Evolutionary conservation across 2,797 vertebrate genomes (phyloP).

Genomic region (Luscinia megarhynchos): DNA sequence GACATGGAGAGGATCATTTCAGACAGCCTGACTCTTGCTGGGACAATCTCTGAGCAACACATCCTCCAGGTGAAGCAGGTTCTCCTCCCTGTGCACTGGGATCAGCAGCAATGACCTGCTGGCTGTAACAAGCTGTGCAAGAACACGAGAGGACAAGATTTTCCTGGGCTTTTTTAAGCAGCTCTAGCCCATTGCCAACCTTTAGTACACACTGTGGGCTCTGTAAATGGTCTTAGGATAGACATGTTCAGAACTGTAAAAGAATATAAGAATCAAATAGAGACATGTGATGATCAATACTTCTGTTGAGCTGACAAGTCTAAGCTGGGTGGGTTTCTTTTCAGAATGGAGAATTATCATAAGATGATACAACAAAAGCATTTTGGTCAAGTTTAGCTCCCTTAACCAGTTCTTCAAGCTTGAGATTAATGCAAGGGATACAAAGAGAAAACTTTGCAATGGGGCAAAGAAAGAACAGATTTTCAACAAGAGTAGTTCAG

Average conservation of each 20-base stretch:
- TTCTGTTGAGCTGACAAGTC: background rate
- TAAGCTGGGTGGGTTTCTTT: background rate
- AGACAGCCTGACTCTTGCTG: background rate
- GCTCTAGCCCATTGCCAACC: background rate
- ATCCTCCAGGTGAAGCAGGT: background rate
- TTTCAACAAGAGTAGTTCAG: background rate
- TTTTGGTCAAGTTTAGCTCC: background rate
- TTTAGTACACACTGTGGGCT: background rate
- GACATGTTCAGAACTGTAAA: background rate
- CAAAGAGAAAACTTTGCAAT: background rate
- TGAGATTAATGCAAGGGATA: background rate
- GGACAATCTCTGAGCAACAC: background rate
- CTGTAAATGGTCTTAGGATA: fast-evolving
- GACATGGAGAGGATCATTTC: background rate
- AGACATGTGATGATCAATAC: background rate
- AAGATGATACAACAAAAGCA: background rate
- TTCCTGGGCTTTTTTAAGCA: background rate
- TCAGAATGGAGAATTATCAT: background rate
- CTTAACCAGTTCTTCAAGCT: background rate
- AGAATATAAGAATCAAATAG: fast-evolving
- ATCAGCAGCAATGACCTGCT: background rate
- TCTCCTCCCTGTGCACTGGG: background rate
- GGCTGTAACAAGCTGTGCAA: background rate
- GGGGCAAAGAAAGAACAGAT: background rate
- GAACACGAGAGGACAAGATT: background rate